Evolutionary conservation across 2,888 invertebrate genomes (phyloP), one percentile per base, ranked within the genome.

Genomic region (Caenorhabditis japonica): DNA sequence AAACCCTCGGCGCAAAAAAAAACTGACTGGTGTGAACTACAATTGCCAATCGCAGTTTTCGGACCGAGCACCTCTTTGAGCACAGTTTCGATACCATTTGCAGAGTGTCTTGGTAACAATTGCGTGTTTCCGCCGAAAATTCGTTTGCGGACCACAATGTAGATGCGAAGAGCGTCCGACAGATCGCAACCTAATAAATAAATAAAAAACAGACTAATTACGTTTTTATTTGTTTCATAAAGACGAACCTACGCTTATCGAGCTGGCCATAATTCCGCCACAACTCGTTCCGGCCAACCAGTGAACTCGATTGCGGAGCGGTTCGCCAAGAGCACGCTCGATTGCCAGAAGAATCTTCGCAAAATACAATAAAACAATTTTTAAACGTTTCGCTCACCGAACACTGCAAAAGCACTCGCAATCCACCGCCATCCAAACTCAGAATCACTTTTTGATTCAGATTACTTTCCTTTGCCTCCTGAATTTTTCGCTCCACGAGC

Each of bases 221-320:
- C 33, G 27, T 30, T 8, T 30, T 34, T 36, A 38, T 21, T 13
- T 12, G 13, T n/a, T 17, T 33, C 34, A 19, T 19, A 13, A 23
- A 39, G 17, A 46, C 46, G 36, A 23, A 71, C 78, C 79, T 13
- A 39, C 55, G 8, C 69, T 58, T n/a, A 79, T 60, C 25, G 62
- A 46, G 34, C 68, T 52, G 15, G 74, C 59, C 60, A 79, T 70
- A 19, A 79, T 69, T 3, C 79, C 79, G 3, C 79, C 79, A 36
- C 75, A 72, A 44, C 72, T 72, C 19, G 79, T 79, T 0, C 79
- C 79, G 4, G 68, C 79, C n/a, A 79, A 39, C 79, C 79, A 79
- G 38, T 79, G 79, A 7, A 75, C 51, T 30, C 72, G 55, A 10
- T 60, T 41, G 27, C 70, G 43, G 0, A 79, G 30, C 7, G 68